Percentiles rank a stretch among this genome's conserved stretches.
Evolutionary conservation across 2,113 vertebrate species (phyloP).

Genomic region (Hydrolagus affinis): DNA sequence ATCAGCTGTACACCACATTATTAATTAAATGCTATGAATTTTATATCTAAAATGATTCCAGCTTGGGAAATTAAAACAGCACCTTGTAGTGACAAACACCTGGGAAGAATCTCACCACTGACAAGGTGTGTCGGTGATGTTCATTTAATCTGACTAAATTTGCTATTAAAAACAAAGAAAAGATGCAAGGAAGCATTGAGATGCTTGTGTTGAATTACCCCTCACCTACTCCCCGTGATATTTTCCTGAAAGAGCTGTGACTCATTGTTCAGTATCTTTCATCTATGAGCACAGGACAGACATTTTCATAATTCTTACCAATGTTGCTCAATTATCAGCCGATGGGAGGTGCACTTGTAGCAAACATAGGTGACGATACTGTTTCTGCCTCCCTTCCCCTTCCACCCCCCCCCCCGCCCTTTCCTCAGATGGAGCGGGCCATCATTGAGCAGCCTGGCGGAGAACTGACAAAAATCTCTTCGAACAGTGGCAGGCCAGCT

Average conservation of each 20-base stretch:
- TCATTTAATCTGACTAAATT: too few species aligned
- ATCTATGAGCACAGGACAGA: not conserved
- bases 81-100: not conserved
- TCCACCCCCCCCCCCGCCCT: too few species aligned
- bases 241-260: not conserved
- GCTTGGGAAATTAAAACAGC: not conserved
- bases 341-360: not conserved
- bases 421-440: not conserved
- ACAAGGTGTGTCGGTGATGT: too few species aligned
- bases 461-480: not conserved
- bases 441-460: not conserved
- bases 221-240: not conserved
- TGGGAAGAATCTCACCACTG: too few species aligned
- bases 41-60: not conserved
- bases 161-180: not conserved
- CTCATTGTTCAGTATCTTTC: not conserved
- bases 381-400: not conserved
- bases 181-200: not conserved
- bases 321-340: not conserved
- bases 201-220: too few species aligned
- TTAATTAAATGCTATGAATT: slow-evolving; percentile 13
- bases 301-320: not conserved
- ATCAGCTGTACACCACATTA: not conserved
- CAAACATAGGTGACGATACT: not conserved
- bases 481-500: not conserved